Evolutionary conservation across 2,888 invertebrate genomes (phyloP).

Genomic region (Encarsia formosa): DNA sequence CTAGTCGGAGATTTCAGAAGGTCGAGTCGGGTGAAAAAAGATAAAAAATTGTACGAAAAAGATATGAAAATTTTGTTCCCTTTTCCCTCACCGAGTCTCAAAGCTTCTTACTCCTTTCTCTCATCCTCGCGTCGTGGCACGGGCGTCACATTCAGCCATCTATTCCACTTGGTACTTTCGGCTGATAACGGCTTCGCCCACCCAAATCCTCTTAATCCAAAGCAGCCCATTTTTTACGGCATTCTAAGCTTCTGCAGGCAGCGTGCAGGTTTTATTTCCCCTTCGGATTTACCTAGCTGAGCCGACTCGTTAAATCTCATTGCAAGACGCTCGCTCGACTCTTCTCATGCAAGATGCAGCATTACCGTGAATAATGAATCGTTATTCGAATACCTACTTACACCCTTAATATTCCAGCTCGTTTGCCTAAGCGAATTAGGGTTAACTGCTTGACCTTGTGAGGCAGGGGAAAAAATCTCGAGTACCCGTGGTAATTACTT

Average conservation of each 20-base stretch:
- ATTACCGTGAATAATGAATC: conserved; percentile 21
- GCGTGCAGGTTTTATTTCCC: conserved; percentile 28
- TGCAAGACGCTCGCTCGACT: conserved; percentile 19
- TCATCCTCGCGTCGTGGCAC: conserved; percentile 11
- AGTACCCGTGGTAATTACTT: too few species aligned
- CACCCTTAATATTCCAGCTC: too few species aligned
- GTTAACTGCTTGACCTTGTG: too few species aligned
- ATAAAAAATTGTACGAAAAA: conserved; percentile 2
- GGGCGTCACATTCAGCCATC: conserved; percentile 19
- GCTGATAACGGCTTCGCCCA: conserved; percentile 32
- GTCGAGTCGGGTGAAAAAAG: too few species aligned
- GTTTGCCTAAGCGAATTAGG: too few species aligned
- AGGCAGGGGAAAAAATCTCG: too few species aligned
- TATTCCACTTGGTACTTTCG: conserved; percentile 25
- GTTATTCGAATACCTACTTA: neutral
- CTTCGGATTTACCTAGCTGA: conserved; percentile 26
- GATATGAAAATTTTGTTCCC: conserved; percentile 14
- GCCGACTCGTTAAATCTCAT: conserved; percentile 25
- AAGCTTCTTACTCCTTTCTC: conserved; percentile 12
- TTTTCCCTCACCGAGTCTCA: conserved; percentile 1
- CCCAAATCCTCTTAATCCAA: conserved; percentile 35
- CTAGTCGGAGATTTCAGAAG: too few species aligned
- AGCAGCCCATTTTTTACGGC: conserved; percentile 32
- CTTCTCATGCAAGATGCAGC: conserved; percentile 18
- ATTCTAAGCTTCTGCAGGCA: conserved; percentile 29